phyloP scores from a whole-genome alignment of 2,797 vertebrate genomes.

The Heliangelus exortis region DNA sequence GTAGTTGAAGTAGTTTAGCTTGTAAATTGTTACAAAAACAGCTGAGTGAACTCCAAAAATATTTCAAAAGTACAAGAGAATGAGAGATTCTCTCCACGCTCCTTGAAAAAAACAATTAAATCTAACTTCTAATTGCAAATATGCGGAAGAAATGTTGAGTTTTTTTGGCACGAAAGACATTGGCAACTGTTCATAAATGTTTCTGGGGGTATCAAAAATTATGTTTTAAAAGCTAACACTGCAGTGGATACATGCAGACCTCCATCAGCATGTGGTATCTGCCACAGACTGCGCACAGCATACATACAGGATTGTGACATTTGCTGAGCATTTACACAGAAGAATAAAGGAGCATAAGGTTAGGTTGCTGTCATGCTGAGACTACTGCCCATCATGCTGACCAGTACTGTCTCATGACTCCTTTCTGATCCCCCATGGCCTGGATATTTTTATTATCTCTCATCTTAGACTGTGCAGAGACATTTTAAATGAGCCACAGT shows the following conservation, averaged over 20 bases:
- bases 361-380: slow-evolving; percentile 46
- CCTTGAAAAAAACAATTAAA: not conserved
- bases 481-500: slow-evolving; percentile 48
- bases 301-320: slow-evolving; percentile 8
- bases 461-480: slow-evolving; percentile 5
- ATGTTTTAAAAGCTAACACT: not conserved
- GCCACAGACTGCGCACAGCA: not conserved
- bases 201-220: not conserved
- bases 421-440: slow-evolving; percentile 13
- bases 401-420: slow-evolving; percentile 3
- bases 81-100: not conserved
- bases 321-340: slow-evolving; percentile 45
- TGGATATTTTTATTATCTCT: slow-evolving; percentile 58
- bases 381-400: slow-evolving; percentile 51
- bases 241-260: not conserved
- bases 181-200: not conserved
- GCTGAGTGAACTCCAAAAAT: not conserved
- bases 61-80: not conserved
- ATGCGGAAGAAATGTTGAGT: not conserved
- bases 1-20: not conserved
- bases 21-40: not conserved
- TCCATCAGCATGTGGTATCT: slow-evolving; percentile 26
- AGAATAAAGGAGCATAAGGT: slow-evolving; percentile 59
- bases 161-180: not conserved
- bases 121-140: not conserved